Evolutionary conservation across 2,797 vertebrate genomes (phyloP), one percentile per base, ranked within the genome.

Genomic region (Monodelphis domestica): DNA sequence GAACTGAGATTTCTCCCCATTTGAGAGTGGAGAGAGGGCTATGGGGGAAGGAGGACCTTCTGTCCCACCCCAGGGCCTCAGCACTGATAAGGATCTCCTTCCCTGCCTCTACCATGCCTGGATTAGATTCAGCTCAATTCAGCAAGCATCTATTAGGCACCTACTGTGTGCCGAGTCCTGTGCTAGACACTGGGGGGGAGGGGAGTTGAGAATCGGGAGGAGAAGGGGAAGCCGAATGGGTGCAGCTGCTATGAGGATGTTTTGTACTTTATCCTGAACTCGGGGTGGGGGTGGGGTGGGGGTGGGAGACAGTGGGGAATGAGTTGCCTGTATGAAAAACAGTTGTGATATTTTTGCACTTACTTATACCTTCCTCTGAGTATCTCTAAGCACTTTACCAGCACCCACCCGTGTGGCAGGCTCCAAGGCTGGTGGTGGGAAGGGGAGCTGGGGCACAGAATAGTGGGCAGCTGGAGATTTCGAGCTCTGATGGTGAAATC

Each of bases 381-480:
- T 4, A 91, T 92, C 94, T 95, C 87, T 63, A 92, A 94, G 97
- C 95, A 97, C 96, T 96, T 97, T 96, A 96, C 89, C 92, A n/a
- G 12, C 10, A 26, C 84, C 92, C 63, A 14, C 50, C 21, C 33
- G 30, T 92, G 55, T 59, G 89, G 70, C 92, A 88, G 59, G 93
- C 3, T 70, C 91, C 17, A 53, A 63, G 89, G 52, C 89, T 52
- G n/a, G 52, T 59, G 63, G 52, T 88, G 12, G 51, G 52, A 84
- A 30, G n/a, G 38, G 90, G 59, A 33, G 52, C 28, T 12, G 1
- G 3, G n/a, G 24, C 38, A 24, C 24, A 84, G 70, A 84, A 84
- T 84, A 84, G 26, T 26, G 70, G 38, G 38, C 38, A 54, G 0
- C 52, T 5, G 70, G 88, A 59, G 57, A 15, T 56, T 24, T 87